Evolutionary conservation across 1,140 invertebrate genomes (phyloP).

Genomic region (Zaprionus kolodkinae): DNA sequence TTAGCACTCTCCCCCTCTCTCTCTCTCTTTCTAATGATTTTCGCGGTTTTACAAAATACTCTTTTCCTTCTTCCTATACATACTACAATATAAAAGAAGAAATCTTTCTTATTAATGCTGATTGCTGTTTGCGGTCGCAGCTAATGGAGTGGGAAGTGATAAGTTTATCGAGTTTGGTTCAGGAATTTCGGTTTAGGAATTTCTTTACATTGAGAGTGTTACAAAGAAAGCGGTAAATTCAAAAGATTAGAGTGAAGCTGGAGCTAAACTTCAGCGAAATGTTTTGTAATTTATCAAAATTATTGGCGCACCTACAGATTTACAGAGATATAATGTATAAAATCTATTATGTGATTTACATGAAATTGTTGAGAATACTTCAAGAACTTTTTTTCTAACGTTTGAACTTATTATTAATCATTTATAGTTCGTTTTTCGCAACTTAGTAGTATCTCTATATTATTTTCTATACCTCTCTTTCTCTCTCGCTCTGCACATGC

Average conservation of each 20-base stretch:
- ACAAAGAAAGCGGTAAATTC: not conserved
- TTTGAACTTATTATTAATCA: too few species aligned
- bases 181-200: not conserved
- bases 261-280: not conserved
- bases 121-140: conserved; percentile 22
- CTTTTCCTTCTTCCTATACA: conserved; percentile 3
- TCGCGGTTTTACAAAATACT: conserved; percentile 49
- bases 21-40: conserved; percentile 38
- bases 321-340: too few species aligned
- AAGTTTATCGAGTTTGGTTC: not conserved
- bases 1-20: conserved; percentile 37
- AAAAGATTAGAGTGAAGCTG: not conserved
- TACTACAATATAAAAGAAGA: conserved; percentile 3
- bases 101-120: conserved; percentile 26
- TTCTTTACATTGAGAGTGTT: conserved; percentile 8
- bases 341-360: too few species aligned
- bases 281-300: not conserved
- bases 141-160: conserved; percentile 12
- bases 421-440: too few species aligned
- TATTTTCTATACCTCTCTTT: not conserved
- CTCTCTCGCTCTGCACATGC: not conserved
- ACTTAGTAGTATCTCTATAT: too few species aligned
- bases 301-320: not conserved
- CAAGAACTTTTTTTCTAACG: too few species aligned
- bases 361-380: too few species aligned